Base-by-base conservation (phyloP, 2,113 vertebrate genomes). In the Bubo bubo region DNA sequence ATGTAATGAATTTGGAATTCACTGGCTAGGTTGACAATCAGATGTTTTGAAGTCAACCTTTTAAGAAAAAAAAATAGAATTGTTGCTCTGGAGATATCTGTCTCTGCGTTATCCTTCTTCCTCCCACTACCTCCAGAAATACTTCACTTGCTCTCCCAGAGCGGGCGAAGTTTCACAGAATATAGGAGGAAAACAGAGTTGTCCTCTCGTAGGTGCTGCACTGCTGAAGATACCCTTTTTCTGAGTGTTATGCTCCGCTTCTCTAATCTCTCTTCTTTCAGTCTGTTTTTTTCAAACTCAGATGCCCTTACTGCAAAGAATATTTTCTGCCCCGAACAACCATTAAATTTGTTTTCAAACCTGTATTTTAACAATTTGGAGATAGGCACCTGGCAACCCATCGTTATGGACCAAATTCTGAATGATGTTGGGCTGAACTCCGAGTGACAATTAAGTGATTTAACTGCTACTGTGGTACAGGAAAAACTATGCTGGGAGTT, bases 81-180 rank as follows among this genome's bases (percentile, higher is more conserved):
- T 1, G 13, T 90, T 80, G 12, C 64, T 93, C 56, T 93, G 79
- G 82, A 95, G 80, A 75, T 76, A 92, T 8, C 22, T 82, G 32
- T 88, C 52, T 92, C 47, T 92, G 27, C 41, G 86, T 86, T 86
- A 80, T 84, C 37, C 37, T 96, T 86, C 49, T 80, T 84, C 79
- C 75, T 92, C 73, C 72, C 32, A 93, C 86, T 81, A 4, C 28
- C 37, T 96, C 95, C 47, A 82, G 45, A 96, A 97, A 89, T 95
- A 84, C 34, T 82, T 12, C 3, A 4, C 50, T 82, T 22, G 10
- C 47, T 88, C 56, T 92, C 68, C 32, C 43, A 55, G 59, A 76
- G 59, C 0, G 2, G 55, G 19, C 55, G 81, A 86, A 62, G 41
- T 86, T 97, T 90, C 66, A 75, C 16, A 41, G 52, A 94, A 55